Conservation (phyloP, 2,113 vertebrate genomes). For the Macaca mulatta region DNA sequence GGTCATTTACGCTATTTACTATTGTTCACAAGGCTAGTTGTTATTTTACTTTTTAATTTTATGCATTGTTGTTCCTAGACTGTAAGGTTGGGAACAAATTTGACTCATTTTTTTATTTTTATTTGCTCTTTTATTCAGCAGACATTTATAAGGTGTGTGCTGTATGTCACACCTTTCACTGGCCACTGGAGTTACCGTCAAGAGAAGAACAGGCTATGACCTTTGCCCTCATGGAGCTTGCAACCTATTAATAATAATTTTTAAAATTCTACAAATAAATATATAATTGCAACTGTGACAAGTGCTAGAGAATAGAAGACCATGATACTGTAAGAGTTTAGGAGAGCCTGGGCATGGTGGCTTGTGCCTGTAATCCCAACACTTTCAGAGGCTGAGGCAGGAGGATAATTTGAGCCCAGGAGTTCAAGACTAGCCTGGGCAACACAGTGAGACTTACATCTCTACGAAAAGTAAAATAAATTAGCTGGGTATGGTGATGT, state of each 20-base stretch:
- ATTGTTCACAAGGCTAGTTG: neutral
- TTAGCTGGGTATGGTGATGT: too few relatives aligned
- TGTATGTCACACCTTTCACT: neutral
- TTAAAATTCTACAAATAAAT: neutral
- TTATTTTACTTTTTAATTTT: constrained; percentile 44
- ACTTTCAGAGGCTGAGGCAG: too few relatives aligned
- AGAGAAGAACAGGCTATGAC: neutral
- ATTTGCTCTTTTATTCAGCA: neutral
- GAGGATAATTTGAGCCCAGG: too few relatives aligned
- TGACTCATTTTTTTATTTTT: neutral
- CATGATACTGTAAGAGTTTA: neutral
- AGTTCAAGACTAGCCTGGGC: too few relatives aligned
- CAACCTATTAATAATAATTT: constrained; percentile 30
- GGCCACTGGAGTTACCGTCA: neutral
- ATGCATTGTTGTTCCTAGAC: neutral
- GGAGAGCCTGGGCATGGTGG: too few relatives aligned
- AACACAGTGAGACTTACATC: too few relatives aligned
- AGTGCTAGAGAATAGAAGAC: neutral
- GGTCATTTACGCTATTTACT: constrained; percentile 19
- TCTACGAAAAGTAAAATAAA: too few relatives aligned
- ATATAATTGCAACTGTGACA: neutral
- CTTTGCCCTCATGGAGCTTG: neutral
- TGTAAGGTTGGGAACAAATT: neutral
- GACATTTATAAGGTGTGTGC: neutral
- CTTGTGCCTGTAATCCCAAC: too few relatives aligned